Evolutionary conservation across 2,113 vertebrate species (phyloP).

Genomic region (Paraplagusia blochii): DNA sequence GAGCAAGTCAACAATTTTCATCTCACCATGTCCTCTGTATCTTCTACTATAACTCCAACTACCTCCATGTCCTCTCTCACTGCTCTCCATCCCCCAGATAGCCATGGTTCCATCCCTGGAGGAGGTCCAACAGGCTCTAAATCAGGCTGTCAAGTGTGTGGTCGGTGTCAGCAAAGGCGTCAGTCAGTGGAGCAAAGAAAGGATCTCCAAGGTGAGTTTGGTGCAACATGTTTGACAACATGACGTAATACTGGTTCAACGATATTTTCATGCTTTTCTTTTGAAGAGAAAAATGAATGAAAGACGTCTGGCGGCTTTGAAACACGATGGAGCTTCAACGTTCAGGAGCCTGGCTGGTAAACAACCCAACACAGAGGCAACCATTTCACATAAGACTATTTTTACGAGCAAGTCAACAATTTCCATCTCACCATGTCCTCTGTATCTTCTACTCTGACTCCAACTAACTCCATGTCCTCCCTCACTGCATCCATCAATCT

Average conservation of each 20-base stretch:
- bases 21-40: no score
- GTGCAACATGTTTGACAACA: not conserved
- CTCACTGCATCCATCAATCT: no score
- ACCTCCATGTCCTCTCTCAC: no score
- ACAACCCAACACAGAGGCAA: not conserved
- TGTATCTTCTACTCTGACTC: no score
- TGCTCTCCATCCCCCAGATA: conserved; percentile 87
- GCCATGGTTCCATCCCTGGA: conserved; percentile 83
- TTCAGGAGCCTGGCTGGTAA: conserved; percentile 75
- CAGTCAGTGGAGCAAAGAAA: conserved; percentile 86
- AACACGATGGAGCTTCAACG: conserved; percentile 65
- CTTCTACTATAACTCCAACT: no score
- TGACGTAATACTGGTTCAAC: not conserved
- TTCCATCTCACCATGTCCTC: no score
- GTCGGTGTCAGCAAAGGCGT: conserved; percentile 86
- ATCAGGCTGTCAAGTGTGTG: conserved; percentile 81
- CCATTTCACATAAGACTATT: no score
- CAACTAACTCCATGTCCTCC: no score
- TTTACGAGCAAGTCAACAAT: no score
- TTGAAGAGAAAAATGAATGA: conserved; percentile 80
- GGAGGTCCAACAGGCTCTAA: conserved; percentile 86
- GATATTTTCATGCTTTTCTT: conserved; percentile 3
- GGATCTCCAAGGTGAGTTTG: conserved; percentile 80
- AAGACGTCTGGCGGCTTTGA: conserved; percentile 70
- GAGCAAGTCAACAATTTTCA: no score